Evolutionary conservation across 2,113 vertebrate genomes (phyloP), one percentile per base, ranked within the genome.

Genomic region (Rhinoderma darwinii): DNA sequence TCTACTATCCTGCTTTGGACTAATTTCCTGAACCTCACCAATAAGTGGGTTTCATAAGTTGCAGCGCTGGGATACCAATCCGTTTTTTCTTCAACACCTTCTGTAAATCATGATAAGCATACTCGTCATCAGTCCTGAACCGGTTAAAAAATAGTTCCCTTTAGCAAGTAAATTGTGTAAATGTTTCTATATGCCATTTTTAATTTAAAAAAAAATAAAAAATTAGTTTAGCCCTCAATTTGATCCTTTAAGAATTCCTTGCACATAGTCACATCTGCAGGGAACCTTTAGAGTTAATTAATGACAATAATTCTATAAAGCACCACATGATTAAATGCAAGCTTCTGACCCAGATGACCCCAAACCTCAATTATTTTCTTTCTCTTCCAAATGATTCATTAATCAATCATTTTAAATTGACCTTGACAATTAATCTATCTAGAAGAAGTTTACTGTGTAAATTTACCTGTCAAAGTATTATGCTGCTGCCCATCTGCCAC

Each of bases 291-390:
- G 43, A 22, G 15, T 44, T 22, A 70, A 83, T 82, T 54, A 88
- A 90, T 4, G 89, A 63, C 61, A 82, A 39, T 22, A 56, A 88
- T 89, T 89, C 93, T 91, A 92, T 90, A 91, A 96, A 95, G 89
- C 87, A 89, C 86, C 88, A 93, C 92, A 94, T 94, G 91, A 96
- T 95, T 96, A 82, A 96, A 96, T 96, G 95, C 95, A 96, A 92
- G 89, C 91, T 84, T 89, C 89, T 92, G 93, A 93, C 90, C 92
- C 85, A 43, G 12, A 44, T 89, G 89, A 88, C 88, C 88, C 86
- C 91, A 90, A 88, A 89, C 89, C 90, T 90, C 83, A 61, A 88
- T 90, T 88, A 92, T 92, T 89, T 92, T 88, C 82, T 54, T 88
- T 43, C 83, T 89, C 88, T 92, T 93, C 92, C 90, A 88, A 92